A percentile compares a stretch with the other conserved stretches of the same genome.
These are phyloP conservation scores for Colossoma macropomum DNA, from an alignment of 2,113 vertebrate genomes.

Conservation along the genomic window DNA sequence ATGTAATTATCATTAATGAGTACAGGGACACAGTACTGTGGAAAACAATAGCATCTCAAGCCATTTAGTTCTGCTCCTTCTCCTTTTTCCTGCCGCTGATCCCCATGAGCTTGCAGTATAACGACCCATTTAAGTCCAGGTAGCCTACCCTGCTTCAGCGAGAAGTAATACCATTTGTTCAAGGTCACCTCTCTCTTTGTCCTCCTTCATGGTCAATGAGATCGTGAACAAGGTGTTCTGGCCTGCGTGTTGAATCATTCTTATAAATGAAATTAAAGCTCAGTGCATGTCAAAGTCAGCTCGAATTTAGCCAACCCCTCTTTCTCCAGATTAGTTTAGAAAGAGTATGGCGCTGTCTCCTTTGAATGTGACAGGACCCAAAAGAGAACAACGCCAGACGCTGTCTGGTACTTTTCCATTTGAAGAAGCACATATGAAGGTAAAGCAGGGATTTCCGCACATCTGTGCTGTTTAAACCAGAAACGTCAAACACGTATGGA, in stretches of 20 bases:
- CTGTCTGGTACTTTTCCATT: constrained; percentile 57
- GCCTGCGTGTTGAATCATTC: constrained; percentile 45
- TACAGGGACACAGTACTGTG: background rate
- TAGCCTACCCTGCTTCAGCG: constrained; percentile 9
- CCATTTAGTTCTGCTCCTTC: background rate
- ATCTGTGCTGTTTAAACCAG: constrained; percentile 39
- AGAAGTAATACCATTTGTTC: constrained; percentile 47
- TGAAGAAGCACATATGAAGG: constrained; percentile 28
- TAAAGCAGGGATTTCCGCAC: constrained; percentile 25
- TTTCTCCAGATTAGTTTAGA: constrained; percentile 61
- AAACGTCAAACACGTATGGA: background rate
- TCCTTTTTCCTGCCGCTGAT: background rate
- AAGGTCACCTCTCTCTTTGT: constrained; percentile 60
- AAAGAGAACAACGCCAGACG: constrained; percentile 52
- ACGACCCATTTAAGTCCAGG: constrained; percentile 40
- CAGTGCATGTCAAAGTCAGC: constrained; percentile 48
- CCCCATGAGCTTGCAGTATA: constrained; percentile 9
- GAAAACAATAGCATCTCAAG: background rate
- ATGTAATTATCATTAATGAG: background rate
- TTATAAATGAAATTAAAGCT: constrained; percentile 63
- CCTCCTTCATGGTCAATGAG: constrained; percentile 35
- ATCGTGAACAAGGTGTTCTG: constrained; percentile 42
- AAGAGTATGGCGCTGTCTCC: constrained; percentile 41
- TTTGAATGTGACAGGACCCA: constrained; percentile 53
- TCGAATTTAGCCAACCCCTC: constrained; percentile 58